Evolutionary conservation across 2,888 invertebrate genomes (phyloP), one percentile per base, ranked within the genome.

Genomic region (Eupithecia subfuscata): DNA sequence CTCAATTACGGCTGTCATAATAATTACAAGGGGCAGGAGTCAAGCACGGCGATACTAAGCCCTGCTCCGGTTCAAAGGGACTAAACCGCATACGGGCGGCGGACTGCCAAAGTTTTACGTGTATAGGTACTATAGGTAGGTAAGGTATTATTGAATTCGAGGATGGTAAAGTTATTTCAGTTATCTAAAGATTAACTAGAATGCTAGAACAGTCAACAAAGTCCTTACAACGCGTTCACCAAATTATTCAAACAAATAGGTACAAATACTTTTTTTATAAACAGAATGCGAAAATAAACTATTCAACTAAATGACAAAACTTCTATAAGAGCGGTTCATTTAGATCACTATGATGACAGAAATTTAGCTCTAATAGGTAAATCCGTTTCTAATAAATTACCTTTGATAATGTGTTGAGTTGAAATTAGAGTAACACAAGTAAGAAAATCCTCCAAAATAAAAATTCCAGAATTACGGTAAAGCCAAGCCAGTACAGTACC

Each of bases 1-100:
- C 74, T 74, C 71, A 76, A 74, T 76, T 76, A 67, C 72, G 74
- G 76, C 76, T 76, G 74, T 76, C 76, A 74, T 76, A 76, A 76
- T 76, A 74, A 76, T 76, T 74, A 76, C 65, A 69, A 85, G 81
- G 87, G 85, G 76, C 82, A 81, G 81, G 85, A 88, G 88, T 88
- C 86, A 87, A 84, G 84, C 85, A 84, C 84, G 83, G 85, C 82
- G 82, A 84, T 87, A 89, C 87, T 86, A 88, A 86, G 85, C 83
- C 72, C 79, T 81, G 85, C 43, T 18, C 8, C 68, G 83, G 84
- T 84, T 82, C 69, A 76, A 76, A 74, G 74, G 76, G 76, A 71
- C 56, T 3, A 25, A 69, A 74, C 74, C 74, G 48, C 74, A 75
- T 82, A 84, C 83, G 83, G 84, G 83, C 74, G 52, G 70, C 64